phyloP scores from a whole-genome alignment of 2,113 vertebrate genomes.

The Catharus bicknelli region DNA sequence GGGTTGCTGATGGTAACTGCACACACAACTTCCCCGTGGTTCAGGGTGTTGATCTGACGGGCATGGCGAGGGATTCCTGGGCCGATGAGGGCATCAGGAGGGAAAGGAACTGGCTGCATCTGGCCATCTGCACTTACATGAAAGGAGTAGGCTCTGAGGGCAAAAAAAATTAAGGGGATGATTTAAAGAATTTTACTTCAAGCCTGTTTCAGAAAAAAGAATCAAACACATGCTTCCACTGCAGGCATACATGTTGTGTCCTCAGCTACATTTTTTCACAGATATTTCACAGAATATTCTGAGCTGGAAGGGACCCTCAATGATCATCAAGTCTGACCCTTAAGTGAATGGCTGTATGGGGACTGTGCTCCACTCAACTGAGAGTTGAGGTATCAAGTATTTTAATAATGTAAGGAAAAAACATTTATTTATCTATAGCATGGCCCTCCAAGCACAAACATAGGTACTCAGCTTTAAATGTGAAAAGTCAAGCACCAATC shows the following conservation, averaged over 20 bases:
- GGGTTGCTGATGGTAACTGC: slow-evolving; percentile 87
- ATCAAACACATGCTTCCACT: not conserved
- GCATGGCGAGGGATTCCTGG: slow-evolving; percentile 84
- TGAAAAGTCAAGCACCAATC: not conserved
- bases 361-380: not conserved
- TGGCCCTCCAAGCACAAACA: not conserved
- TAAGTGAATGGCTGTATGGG: not conserved
- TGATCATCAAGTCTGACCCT: fast-evolving
- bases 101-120: slow-evolving; percentile 86
- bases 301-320: not conserved
- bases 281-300: not conserved
- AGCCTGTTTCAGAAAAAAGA: not conserved
- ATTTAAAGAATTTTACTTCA: not conserved
- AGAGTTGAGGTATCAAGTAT: not conserved
- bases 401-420: not conserved
- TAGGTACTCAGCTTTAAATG: not conserved
- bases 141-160: slow-evolving; percentile 81
- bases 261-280: not conserved
- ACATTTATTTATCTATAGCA: not conserved
- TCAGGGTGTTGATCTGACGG: slow-evolving; percentile 84
- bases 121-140: slow-evolving; percentile 84
- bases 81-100: slow-evolving; percentile 83
- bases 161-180: not conserved
- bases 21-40: slow-evolving; percentile 84
- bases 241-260: not conserved